Conservation (phyloP, 30 jellyfish, hydroid and myxozoan species). For the Aurelia sp. region DNA sequence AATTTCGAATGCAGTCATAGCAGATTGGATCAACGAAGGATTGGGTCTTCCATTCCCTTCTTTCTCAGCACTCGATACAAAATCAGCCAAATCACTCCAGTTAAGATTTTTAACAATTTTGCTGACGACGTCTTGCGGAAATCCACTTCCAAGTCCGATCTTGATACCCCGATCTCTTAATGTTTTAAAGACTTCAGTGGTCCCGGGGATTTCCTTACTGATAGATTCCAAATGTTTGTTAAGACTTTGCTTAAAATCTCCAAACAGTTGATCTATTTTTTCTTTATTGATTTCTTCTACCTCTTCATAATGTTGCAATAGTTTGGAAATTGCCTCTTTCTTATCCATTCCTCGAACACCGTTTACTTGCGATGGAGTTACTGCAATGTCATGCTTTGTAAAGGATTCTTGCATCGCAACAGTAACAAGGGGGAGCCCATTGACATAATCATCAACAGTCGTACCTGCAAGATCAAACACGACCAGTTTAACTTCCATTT, state of each 20-base stretch:
- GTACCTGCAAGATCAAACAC: constrained; percentile 80
- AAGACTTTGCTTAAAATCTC: constrained; percentile 21
- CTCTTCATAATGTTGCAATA: not conserved
- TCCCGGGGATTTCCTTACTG: constrained; percentile 46
- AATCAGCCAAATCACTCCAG: constrained; percentile 51
- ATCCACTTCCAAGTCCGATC: constrained; percentile 74
- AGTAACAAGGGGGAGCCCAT: constrained; percentile 63
- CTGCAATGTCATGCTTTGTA: constrained; percentile 7
- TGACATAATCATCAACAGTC: constrained; percentile 52
- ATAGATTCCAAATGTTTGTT: constrained; percentile 24
- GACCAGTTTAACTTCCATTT: constrained; percentile 29
- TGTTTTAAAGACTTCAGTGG: constrained; percentile 30
- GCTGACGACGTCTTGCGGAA: constrained; percentile 49
- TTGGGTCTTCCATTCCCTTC: constrained; percentile 69
- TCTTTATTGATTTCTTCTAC: not conserved
- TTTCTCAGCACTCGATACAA: constrained; percentile 66
- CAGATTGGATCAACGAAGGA: constrained; percentile 53
- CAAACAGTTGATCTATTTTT: constrained; percentile 27
- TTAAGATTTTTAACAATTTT: constrained; percentile 21
- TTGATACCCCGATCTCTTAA: constrained; percentile 3
- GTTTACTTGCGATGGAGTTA: constrained; percentile 37
- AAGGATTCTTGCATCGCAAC: constrained; percentile 66
- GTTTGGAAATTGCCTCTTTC: constrained; percentile 29
- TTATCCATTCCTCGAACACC: constrained; percentile 72
- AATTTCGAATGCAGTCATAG: constrained; percentile 24